Evolutionary conservation across 2,797 vertebrate species (phyloP).

Genomic region (Dermochelys coriacea): DNA sequence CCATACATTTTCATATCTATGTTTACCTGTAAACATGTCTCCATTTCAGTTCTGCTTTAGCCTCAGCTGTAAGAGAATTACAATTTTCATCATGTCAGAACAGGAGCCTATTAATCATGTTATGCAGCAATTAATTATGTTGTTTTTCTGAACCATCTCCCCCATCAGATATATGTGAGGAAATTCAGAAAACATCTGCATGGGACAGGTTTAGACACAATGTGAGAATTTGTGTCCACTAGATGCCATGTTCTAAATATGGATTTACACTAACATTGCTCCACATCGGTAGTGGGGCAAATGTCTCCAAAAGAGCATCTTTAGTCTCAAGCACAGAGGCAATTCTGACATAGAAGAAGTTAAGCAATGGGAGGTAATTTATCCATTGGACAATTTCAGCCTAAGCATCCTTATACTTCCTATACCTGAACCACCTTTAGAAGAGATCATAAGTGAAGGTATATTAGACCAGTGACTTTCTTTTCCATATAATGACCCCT

Average conservation of each 20-base stretch:
- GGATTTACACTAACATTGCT: background rate
- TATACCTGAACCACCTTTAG: background rate
- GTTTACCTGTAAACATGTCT: slow-evolving; percentile 30
- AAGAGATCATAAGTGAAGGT: background rate
- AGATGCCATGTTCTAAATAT: background rate
- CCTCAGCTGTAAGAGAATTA: slow-evolving; percentile 47
- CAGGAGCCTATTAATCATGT: slow-evolving; percentile 49
- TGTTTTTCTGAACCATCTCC: background rate
- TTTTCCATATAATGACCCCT: background rate
- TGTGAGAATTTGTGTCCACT: background rate
- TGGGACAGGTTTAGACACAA: slow-evolving; percentile 7
- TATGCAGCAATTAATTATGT: slow-evolving; percentile 47
- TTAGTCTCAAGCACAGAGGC: background rate
- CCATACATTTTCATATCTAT: background rate
- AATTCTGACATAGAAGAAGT: background rate
- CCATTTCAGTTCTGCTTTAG: slow-evolving; percentile 34
- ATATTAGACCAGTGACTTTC: background rate
- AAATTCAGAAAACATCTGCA: slow-evolving; percentile 37
- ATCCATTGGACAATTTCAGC: background rate
- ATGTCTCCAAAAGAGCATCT: background rate
- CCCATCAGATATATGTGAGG: slow-evolving; percentile 45
- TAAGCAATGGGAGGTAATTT: background rate
- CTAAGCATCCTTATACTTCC: background rate
- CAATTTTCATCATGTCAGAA: slow-evolving; percentile 54
- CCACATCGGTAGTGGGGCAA: background rate